Base-by-base conservation (phyloP, 2,113 vertebrate species). In the Percina caprodes region DNA sequence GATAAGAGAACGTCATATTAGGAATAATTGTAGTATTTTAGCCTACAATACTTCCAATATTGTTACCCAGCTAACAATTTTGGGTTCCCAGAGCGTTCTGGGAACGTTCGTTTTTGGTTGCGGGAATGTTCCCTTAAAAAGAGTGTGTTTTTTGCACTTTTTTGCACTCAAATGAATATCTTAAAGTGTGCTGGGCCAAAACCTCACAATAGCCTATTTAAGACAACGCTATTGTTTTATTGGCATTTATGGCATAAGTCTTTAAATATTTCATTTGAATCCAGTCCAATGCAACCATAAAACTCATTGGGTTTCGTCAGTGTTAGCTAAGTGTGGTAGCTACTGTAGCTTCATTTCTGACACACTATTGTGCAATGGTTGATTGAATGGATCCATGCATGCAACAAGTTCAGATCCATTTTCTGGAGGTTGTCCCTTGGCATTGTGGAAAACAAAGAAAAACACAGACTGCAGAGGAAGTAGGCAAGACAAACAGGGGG, bases 401-500 rank as follows among this genome's bases (percentile, higher is more conserved):
- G 52, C 54, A 56, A 45, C 52, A 46, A 10, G 23, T 72, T 59
- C 54, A 19, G 13, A 12, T 59, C 1, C 1, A 52, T 56, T 45
- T 12, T 24, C 24, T 35, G 52, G 39, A 55, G 16, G 24, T 68
- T 69, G 6, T 69, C 48, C 48, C 30, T n/a, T 14, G 5, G 69
- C 69, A 46, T 58, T 21, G 16, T 59, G 39, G 54, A 24, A 72
- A 72, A 60, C 70, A 48, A 42, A 49, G 55, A 56, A 73, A 49
- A 16, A 24, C 13, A n/a, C 6, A n/a, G 42, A 45, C 24, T 61
- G 70, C 24, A 49, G 56, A 73, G 70, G 56, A 61, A 61, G 45
- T 48, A 10, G 7, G 24, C 12, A 0, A n/a, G 18, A 59, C 18
- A 23, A 9, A 42, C 51, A 55, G 51, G 68, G 33, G 42, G 24